These are phyloP conservation scores for Spongilla lacustris DNA, from an alignment of 37 sponge, comb jelly and placozoan genomes.

Conservation along the genomic window DNA sequence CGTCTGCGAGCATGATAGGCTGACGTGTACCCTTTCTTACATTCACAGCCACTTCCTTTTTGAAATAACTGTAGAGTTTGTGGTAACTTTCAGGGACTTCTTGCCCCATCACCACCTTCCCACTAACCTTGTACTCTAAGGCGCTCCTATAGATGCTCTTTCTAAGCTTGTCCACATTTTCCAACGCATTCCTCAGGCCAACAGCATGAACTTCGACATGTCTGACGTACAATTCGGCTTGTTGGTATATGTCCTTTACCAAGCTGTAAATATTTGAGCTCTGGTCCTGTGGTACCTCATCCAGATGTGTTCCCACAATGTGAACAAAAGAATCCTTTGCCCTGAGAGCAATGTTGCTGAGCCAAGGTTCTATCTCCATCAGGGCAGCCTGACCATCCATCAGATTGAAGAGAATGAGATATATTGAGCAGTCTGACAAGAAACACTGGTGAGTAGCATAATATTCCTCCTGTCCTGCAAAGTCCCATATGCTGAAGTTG, in stretches of 20 bases:
- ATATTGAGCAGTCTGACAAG: slow-evolving; percentile 86
- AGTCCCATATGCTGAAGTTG: slow-evolving; percentile 93
- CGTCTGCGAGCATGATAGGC: slow-evolving; percentile 79
- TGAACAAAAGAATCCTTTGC: slow-evolving; percentile 78
- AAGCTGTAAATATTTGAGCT: slow-evolving; percentile 30
- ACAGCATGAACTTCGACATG: slow-evolving; percentile 57
- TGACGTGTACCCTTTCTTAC: slow-evolving; percentile 34
- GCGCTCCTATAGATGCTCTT: slow-evolving; percentile 85
- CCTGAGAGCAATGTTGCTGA: slow-evolving; percentile 84
- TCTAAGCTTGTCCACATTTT: slow-evolving; percentile 75
- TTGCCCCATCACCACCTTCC: slow-evolving; percentile 73
- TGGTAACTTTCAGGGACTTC: slow-evolving; percentile 87
- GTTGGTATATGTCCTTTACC: slow-evolving; percentile 37
- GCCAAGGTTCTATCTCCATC: slow-evolving; percentile 83
- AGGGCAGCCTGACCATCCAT: slow-evolving; percentile 69
- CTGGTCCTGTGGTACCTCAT: slow-evolving; percentile 68
- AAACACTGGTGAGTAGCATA: slow-evolving; percentile 97
- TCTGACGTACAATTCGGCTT: slow-evolving; percentile 58
- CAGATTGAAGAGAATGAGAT: slow-evolving; percentile 81
- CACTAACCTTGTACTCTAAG: slow-evolving; percentile 39
- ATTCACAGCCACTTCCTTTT: slow-evolving; percentile 60
- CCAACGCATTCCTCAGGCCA: slow-evolving; percentile 56
- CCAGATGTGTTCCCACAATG: slow-evolving; percentile 87
- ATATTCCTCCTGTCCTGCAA: slow-evolving; percentile 93
- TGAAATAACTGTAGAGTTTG: slow-evolving; percentile 55